Conservation (phyloP, 2,113 vertebrate species). For the Plectropomus leopardus region DNA sequence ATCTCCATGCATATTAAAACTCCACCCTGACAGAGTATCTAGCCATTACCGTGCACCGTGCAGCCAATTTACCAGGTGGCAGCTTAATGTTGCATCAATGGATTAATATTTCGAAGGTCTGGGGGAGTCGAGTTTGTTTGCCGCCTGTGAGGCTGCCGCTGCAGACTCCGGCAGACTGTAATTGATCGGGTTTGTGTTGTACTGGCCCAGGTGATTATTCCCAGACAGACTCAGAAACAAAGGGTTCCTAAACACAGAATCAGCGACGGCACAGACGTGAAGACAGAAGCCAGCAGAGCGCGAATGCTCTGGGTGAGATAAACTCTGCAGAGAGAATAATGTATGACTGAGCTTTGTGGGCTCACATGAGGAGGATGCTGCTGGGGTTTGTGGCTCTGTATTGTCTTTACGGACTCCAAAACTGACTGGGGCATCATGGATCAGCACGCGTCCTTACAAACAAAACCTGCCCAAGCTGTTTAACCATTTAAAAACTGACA, state of each 20-base stretch:
- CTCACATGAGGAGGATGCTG: not conserved
- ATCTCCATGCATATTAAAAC: conserved; percentile 73
- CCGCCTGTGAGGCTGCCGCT: conserved; percentile 35
- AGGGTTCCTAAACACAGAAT: conserved; percentile 45
- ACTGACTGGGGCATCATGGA: not conserved
- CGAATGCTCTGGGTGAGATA: conserved; percentile 28
- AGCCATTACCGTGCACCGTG: conserved; percentile 37
- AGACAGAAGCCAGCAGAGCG: conserved; percentile 13
- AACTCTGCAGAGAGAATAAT: conserved; percentile 8
- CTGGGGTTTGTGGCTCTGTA: not conserved
- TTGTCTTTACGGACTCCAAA: not conserved
- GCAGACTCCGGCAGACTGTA: conserved; percentile 56
- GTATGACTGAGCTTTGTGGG: conserved; percentile 24
- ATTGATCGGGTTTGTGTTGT: conserved; percentile 70
- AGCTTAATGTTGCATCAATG: conserved; percentile 63
- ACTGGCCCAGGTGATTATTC: conserved; percentile 53
- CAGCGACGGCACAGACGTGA: conserved; percentile 7
- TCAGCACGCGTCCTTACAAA: conserved; percentile 6
- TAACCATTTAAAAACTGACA: no score
- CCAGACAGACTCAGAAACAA: conserved; percentile 57
- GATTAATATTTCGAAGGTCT: conserved; percentile 67
- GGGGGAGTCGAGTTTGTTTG: conserved; percentile 35
- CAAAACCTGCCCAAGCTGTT: not conserved
- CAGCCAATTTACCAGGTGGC: conserved; percentile 65
- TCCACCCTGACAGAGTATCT: conserved; percentile 35